Base-by-base conservation (phyloP, 2,113 vertebrate genomes). In the Chamaea fasciata region DNA sequence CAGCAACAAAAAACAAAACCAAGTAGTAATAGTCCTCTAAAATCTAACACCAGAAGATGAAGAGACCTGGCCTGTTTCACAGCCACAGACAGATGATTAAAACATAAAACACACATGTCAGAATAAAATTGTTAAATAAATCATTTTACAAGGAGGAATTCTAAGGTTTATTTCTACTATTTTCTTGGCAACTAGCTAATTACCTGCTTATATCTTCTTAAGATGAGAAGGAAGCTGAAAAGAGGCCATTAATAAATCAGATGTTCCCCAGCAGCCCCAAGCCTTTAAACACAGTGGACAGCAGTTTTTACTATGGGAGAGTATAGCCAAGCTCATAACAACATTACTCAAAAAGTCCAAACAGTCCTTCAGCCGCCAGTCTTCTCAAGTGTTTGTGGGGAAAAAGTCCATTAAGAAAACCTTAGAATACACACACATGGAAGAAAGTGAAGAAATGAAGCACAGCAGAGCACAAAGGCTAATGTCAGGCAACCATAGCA, bases 161-260 rank as follows among this genome's bases (percentile, higher is more conserved):
- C 82, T 90, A 82, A 94, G 91, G 95, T 97, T 96, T 96, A 94
- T 94, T 94, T 96, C 76, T 57, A 96, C 55, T 30, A 5, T 60
- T 87, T 95, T 97, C 90, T 94, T 93, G 83, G 87, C 83, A 94
- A 96, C 93, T 86, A 89, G 92, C 69, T 96, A 96, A 96, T 96
- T 96, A 96, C 94, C 96, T 97, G 94, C 95, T 97, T 95, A 90
- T 78, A 93, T 92, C 94, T 95, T 94, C 94, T 95, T 96, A 96
- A 96, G 95, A 96, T 94, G 96, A 95, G 94, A 60, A 95, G 92
- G 94, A 96, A 97, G 85, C 88, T 88, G 92, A 90, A 92, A 88
- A 95, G 92, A 95, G 88, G 60, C 85, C 64, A 78, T 88, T 94
- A 92, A 95, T 96, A 96, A 93, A 94, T 95, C 92, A 96, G 96